Conservation (phyloP, 2,888 invertebrate genomes). For the Clepsis dumicolana region DNA sequence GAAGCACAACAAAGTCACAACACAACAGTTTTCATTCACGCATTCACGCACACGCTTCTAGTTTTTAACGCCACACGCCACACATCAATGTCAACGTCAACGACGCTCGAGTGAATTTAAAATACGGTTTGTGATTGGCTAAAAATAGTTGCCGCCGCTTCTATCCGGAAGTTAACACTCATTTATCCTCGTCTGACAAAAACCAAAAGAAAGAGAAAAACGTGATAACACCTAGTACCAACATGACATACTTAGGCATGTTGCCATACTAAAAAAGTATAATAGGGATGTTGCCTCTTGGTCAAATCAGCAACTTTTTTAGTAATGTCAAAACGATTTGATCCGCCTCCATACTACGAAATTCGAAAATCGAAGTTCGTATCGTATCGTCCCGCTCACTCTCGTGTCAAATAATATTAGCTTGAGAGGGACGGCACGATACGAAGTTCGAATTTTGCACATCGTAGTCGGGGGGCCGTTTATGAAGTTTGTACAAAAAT, state of each 20-base stretch:
- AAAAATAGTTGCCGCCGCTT: conserved; percentile 60
- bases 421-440: too few relatives aligned
- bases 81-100: conserved; percentile 71
- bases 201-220: conserved; percentile 45
- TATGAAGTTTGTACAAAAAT: too few relatives aligned
- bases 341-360: too few relatives aligned
- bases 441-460: too few relatives aligned
- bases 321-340: too few relatives aligned
- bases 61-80: conserved; percentile 57
- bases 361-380: too few relatives aligned
- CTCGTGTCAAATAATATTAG: too few relatives aligned
- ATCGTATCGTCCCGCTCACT: too few relatives aligned
- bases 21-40: conserved; percentile 55
- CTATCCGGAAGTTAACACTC: conserved; percentile 46
- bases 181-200: conserved; percentile 45
- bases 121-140: conserved; percentile 72
- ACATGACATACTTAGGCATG: conserved; percentile 1
- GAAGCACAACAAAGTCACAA: conserved; percentile 50
- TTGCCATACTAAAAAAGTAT: conserved; percentile 21
- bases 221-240: conserved; percentile 2
- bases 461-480: too few relatives aligned
- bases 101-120: conserved; percentile 77
- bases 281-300: too few relatives aligned
- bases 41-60: conserved; percentile 57
- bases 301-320: too few relatives aligned